These are phyloP conservation scores for Ophonus ardosiacus DNA, from an alignment of 2,888 invertebrate species.

Conservation along the genomic window DNA sequence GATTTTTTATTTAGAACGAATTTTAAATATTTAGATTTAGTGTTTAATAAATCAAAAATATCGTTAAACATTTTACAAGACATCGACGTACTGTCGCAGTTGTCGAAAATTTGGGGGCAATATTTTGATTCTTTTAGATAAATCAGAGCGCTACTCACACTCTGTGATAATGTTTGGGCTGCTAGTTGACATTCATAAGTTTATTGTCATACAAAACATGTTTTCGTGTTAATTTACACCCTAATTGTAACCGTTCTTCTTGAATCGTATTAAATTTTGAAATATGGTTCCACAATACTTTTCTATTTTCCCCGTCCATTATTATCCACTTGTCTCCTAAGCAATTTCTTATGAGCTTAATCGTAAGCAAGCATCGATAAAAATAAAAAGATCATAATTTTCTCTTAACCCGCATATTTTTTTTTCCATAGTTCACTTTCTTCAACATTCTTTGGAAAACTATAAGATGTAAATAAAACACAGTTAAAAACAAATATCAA, in stretches of 20 bases:
- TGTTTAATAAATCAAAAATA: not conserved
- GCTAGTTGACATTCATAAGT: slow-evolving; percentile 61
- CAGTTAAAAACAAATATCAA: too few relatives aligned
- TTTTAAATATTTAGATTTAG: slow-evolving; percentile 10
- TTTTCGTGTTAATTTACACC: slow-evolving; percentile 37
- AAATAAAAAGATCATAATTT: slow-evolving; percentile 34
- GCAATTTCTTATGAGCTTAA: too few relatives aligned
- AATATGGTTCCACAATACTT: slow-evolving; percentile 23
- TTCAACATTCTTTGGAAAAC: slow-evolving; percentile 1
- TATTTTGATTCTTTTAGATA: slow-evolving; percentile 5
- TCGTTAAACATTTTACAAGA: not conserved
- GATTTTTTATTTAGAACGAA: slow-evolving; percentile 14
- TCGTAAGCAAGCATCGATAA: slow-evolving; percentile 49
- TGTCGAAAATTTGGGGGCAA: not conserved
- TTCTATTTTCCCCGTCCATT: not conserved
- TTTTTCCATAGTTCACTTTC: not conserved
- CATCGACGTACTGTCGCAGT: not conserved
- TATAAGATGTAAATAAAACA: too few relatives aligned
- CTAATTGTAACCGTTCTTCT: slow-evolving; percentile 19
- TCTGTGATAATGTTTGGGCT: too few relatives aligned
- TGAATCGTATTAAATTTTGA: slow-evolving; percentile 29
- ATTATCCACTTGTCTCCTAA: slow-evolving; percentile 45
- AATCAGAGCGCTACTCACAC: too few relatives aligned
- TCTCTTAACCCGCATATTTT: not conserved
- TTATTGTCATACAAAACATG: slow-evolving; percentile 42